Conservation (phyloP, 1,140 invertebrate genomes). For the Drosophila ogumai region DNA sequence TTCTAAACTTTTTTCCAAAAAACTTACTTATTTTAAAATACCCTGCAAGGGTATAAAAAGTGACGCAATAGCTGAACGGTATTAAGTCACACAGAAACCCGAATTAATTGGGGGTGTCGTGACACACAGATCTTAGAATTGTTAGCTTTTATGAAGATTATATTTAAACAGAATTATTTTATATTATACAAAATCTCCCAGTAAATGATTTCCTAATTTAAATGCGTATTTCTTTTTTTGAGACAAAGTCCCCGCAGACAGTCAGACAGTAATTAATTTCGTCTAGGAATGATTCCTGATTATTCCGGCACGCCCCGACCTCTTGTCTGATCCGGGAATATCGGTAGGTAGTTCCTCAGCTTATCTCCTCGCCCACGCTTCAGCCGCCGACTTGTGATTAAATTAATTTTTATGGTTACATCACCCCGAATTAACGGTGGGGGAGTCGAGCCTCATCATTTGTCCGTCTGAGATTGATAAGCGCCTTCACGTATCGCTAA, state of each 20-base stretch:
- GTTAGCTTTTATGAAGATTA: slow-evolving; percentile 10
- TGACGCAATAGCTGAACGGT: slow-evolving; percentile 53
- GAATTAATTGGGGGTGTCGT: slow-evolving; percentile 32
- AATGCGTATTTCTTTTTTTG: slow-evolving; percentile 17
- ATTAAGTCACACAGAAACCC: slow-evolving; percentile 58
- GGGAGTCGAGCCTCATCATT: slow-evolving; percentile 43
- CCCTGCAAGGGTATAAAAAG: neutral
- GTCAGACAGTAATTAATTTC: slow-evolving; percentile 29
- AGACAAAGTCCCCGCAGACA: slow-evolving; percentile 13
- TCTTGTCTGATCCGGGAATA: slow-evolving; percentile 35
- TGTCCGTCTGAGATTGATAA: slow-evolving; percentile 58
- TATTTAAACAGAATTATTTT: slow-evolving; percentile 2
- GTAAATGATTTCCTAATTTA: slow-evolving; percentile 27
- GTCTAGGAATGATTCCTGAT: slow-evolving; percentile 32
- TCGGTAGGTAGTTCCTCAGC: slow-evolving; percentile 21
- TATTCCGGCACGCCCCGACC: slow-evolving; percentile 21
- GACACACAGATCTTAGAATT: slow-evolving; percentile 5
- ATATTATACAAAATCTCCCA: slow-evolving; percentile 12
- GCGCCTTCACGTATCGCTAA: slow-evolving; percentile 29
- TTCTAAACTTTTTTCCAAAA: too few species aligned
- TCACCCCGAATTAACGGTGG: slow-evolving; percentile 47
- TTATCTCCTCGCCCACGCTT: slow-evolving; percentile 52
- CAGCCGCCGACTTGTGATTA: slow-evolving; percentile 30
- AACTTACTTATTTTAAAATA: neutral
- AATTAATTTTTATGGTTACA: slow-evolving; percentile 70